These are phyloP conservation scores for Loxodonta africana DNA, from an alignment of 2,113 vertebrate species.

Conservation along the genomic window DNA sequence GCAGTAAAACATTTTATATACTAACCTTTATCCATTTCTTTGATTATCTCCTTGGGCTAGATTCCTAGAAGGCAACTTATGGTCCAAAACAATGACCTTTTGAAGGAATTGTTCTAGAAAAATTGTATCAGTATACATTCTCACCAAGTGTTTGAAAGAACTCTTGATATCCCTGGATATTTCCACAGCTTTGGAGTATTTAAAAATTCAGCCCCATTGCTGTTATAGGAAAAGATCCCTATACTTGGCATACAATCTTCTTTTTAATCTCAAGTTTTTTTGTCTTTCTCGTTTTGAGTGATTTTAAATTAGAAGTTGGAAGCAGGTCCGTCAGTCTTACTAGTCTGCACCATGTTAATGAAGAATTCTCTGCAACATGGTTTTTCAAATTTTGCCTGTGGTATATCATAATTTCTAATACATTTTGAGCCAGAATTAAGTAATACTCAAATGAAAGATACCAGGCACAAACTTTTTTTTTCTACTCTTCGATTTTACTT, in stretches of 20 bases:
- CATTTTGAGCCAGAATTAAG: constrained; percentile 38
- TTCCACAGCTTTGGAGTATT: background rate
- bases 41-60: background rate
- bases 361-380: constrained; percentile 13
- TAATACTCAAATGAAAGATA: background rate
- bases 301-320: constrained; percentile 42
- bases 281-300: background rate
- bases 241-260: background rate
- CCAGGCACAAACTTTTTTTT: background rate
- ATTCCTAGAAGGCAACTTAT: constrained; percentile 45
- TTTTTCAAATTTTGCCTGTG: background rate
- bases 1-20: background rate
- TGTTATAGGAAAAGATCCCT: background rate
- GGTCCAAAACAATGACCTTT: constrained; percentile 38
- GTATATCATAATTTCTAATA: background rate
- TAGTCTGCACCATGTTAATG: background rate
- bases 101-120: constrained; percentile 55
- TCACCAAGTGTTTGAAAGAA: constrained; percentile 34
- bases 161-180: background rate
- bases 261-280: constrained; percentile 34
- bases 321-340: background rate
- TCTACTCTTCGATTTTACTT: constrained; percentile 31
- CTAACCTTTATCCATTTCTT: constrained; percentile 6
- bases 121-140: background rate
- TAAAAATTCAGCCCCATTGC: background rate